phyloP scores from a whole-genome alignment of 2,113 vertebrate species.

The Typhlomys cinereus region DNA sequence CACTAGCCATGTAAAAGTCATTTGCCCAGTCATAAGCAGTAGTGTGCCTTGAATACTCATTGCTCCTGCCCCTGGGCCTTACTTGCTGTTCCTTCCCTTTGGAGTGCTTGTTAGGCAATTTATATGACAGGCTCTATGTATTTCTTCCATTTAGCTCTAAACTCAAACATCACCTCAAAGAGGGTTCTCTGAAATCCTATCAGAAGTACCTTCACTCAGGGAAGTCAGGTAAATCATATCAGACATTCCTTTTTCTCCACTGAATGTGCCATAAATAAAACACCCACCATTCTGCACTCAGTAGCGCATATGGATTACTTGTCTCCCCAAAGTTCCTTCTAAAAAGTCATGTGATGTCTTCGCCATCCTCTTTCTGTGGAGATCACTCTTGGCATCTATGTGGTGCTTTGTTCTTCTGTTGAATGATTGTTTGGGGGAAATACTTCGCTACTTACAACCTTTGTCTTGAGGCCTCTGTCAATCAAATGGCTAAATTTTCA shows the following conservation, averaged over 20 bases:
- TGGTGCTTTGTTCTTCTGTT: neutral
- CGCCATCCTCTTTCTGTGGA: neutral
- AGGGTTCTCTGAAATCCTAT: constrained; percentile 24
- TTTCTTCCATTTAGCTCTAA: neutral
- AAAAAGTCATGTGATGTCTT: neutral
- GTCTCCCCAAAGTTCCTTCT: neutral
- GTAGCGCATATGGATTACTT: neutral
- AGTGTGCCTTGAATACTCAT: neutral
- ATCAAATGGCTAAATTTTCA: neutral
- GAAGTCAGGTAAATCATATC: neutral
- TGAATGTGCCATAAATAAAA: neutral
- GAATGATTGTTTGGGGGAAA: neutral
- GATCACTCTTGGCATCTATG: neutral
- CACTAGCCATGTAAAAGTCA: neutral
- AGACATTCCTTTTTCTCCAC: neutral
- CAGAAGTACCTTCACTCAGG: neutral
- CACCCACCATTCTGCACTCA: neutral
- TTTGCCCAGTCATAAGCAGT: neutral
- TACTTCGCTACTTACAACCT: neutral
- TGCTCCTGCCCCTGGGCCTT: neutral
- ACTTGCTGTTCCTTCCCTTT: neutral
- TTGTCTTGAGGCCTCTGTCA: neutral
- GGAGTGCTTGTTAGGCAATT: neutral
- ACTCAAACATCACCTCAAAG: neutral
- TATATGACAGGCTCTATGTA: neutral